Percentiles rank a stretch among this genome's conserved stretches.
Conservation (phyloP, 1,140 invertebrate species). For the Hermatobates lingyangjiaoensis region DNA sequence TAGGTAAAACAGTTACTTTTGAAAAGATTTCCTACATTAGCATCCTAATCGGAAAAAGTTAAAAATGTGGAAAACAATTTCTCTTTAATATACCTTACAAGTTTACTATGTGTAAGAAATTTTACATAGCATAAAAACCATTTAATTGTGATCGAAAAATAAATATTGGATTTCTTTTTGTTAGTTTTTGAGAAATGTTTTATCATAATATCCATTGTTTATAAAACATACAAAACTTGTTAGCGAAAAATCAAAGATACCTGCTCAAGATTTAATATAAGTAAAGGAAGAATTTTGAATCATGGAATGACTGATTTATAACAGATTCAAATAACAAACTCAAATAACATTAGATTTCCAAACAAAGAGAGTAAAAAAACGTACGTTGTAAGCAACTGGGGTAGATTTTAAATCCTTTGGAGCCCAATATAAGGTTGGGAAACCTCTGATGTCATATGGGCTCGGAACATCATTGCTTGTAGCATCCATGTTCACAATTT, state of each 20-base stretch:
- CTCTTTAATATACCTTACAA: too few relatives aligned
- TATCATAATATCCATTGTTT: background rate
- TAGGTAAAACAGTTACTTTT: too few relatives aligned
- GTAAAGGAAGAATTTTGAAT: background rate
- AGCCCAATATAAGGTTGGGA: conserved; percentile 93
- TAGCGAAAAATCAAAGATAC: background rate
- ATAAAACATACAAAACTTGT: background rate
- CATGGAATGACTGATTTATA: background rate
- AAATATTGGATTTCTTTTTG: too few relatives aligned
- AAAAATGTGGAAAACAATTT: too few relatives aligned
- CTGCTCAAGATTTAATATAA: background rate
- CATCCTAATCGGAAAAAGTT: too few relatives aligned
- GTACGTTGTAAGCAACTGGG: conserved; percentile 79
- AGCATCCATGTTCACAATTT: conserved; percentile 94
- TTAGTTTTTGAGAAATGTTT: too few relatives aligned
- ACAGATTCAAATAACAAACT: conserved; percentile 1
- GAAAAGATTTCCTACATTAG: too few relatives aligned
- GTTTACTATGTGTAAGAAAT: too few relatives aligned
- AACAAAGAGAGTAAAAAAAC: conserved; percentile 17
- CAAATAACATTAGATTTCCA: too few relatives aligned
- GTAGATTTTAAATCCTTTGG: conserved; percentile 63
- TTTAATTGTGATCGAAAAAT: too few relatives aligned
- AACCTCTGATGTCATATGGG: conserved; percentile 83
- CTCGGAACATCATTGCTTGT: conserved; percentile 94
- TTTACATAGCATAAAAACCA: too few relatives aligned